Evolutionary conservation across 1,140 invertebrate genomes (phyloP), one percentile per base, ranked within the genome.

Genomic region (Philotrypesis tridentata): DNA sequence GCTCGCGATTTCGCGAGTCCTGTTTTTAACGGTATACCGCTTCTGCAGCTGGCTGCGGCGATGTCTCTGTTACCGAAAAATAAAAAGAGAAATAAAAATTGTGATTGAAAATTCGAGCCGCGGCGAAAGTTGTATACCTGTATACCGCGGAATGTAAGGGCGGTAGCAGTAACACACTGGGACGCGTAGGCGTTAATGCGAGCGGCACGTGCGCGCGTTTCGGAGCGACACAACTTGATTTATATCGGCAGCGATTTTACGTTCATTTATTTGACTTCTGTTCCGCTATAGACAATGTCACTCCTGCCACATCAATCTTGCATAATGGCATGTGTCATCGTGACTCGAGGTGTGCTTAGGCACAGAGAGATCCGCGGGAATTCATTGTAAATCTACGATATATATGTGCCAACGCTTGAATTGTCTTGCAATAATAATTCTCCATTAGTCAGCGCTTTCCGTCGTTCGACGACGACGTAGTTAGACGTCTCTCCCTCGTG

Each of bases 41-140:
- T 8, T 65, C 61, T 21, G 61, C 25, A 25, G 25, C 61, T 25
- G 23, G 17, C n/a, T n/a, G n/a, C n/a, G n/a, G n/a, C n/a, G 25
- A 65, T 12, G 25, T 65, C 61, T 25, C 61, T 25, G 12, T 29
- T 12, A 33, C 65, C 12, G 6, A 55, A 55, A 55, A 55, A 55
- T 55, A 37, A n/a, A n/a, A n/a, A n/a, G n/a, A n/a, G n/a, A n/a
- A n/a, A n/a, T n/a, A n/a, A n/a, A n/a, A n/a, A n/a, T n/a, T 31
- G 31, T 11, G 31, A 21, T 25, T 33, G 70, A 1, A 40, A 71
- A 71, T 23, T 9, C 11, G 43, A 71, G 37, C 9, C 27, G n/a
- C 29, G 33, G 37, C 70, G 37, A 71, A 71, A 71, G 70, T 71
- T 71, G n/a, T n/a, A n/a, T n/a, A 33, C 37, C 25, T 37, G 40